Base-by-base conservation (phyloP, 2,888 invertebrate species). In the Liodrosophila aerea region DNA sequence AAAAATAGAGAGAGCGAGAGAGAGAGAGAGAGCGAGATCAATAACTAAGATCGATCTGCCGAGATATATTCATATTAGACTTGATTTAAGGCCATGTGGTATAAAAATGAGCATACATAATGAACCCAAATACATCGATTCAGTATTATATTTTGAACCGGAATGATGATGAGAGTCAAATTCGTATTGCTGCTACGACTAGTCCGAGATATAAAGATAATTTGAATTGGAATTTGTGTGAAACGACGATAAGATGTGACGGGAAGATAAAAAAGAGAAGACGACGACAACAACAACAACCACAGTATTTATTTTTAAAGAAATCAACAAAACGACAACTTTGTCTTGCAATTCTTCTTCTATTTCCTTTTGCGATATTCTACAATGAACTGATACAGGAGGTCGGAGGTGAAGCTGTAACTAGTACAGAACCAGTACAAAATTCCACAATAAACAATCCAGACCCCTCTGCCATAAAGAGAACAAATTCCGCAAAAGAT, bases 21-120 rank as follows among this genome's bases (percentile, higher is more conserved):
- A 31, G 4, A 46, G 15, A 16, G 3, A 31, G 4, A 46, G 15
- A 16, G 15, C 13, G 13, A 15, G 22, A 49, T 4, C 12, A 31
- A 54, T 12, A 31, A 57, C 7, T n/a, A n/a, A 22, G 29, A 40
- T 22, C 9, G 13, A 60, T 18, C 34, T n/a, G 12, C 7, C 27
- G 22, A 51, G 50, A 13, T 31, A 34, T 33, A 43, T 62, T 36
- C 39, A 45, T 58, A 22, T 33, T 30, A 50, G 51, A 31, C 34
- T 37, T 15, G 40, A 44, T 52, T 43, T 52, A 13, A 56, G 67
- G 64, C 56, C 78, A 76, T 76, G 72, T 67, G 60, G 64, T 71
- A 64, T 65, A 53, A 74, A 59, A 51, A 76, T 76, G 53, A 71
- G 56, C 75, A 67, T 74, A 58, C 60, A 50, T 44, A 74, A 60